Percentiles rank a stretch among this genome's conserved stretches.
Evolutionary conservation across 1,140 invertebrate species (phyloP).

Genomic region (Cepaea nemoralis): DNA sequence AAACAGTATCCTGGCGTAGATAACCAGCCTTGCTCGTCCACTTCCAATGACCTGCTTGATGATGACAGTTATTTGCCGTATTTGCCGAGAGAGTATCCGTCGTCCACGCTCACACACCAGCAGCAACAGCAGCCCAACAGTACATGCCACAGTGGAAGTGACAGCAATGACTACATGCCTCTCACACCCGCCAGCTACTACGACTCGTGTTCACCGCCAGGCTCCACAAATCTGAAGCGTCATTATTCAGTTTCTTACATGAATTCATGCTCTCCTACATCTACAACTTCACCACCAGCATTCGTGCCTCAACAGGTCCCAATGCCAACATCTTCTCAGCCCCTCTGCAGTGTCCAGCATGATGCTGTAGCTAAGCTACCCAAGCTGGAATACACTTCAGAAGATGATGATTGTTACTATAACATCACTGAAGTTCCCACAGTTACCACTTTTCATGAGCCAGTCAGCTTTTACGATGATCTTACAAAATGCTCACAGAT

Average conservation of each 20-base stretch:
- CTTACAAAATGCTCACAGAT: slow-evolving; percentile 8
- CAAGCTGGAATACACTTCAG: slow-evolving; percentile 17
- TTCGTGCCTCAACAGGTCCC: background rate
- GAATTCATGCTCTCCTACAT: slow-evolving; percentile 33
- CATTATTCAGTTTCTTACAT: background rate
- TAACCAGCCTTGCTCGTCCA: slow-evolving; percentile 37
- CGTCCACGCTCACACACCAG: background rate
- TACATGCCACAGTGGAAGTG: background rate
- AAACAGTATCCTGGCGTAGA: too few species aligned
- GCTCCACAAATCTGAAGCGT: slow-evolving; percentile 7
- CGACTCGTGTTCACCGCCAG: background rate
- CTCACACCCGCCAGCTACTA: slow-evolving; percentile 3
- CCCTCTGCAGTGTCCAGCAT: background rate
- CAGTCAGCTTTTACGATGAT: background rate
- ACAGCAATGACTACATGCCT: slow-evolving; percentile 16
- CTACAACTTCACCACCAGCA: slow-evolving; percentile 15
- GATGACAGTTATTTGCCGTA: slow-evolving; percentile 8
- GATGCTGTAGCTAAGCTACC: background rate
- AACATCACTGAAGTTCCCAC: background rate
- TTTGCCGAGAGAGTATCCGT: background rate
- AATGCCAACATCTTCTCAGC: background rate
- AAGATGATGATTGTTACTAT: slow-evolving; percentile 13
- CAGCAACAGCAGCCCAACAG: background rate
- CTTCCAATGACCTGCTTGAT: slow-evolving; percentile 18
- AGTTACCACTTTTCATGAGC: background rate